These are phyloP conservation scores for Chondrosia reniformis DNA, from an alignment of 37 sponge, comb jelly and placozoan genomes.

Conservation along the genomic window DNA sequence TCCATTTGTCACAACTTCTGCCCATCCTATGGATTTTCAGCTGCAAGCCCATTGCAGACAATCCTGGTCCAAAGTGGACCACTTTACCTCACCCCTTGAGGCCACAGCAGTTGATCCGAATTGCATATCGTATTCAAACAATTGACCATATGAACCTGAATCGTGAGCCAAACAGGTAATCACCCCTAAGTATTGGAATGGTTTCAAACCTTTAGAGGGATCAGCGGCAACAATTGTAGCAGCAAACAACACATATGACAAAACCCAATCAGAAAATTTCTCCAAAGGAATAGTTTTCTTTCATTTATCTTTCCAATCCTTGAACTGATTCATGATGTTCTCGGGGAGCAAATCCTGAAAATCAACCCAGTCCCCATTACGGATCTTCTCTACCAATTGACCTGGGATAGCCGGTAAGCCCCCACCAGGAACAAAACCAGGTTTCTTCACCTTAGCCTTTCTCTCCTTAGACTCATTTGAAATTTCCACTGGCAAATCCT, in stretches of 20 bases:
- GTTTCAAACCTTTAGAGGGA: not conserved
- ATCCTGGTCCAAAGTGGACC: too few relatives aligned
- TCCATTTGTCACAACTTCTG: too few relatives aligned
- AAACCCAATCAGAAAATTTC: not conserved
- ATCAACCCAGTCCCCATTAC: not conserved
- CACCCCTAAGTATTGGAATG: not conserved
- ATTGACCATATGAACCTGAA: too few relatives aligned
- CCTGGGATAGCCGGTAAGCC: not conserved
- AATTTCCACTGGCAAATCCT: too few relatives aligned
- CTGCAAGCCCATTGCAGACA: too few relatives aligned
- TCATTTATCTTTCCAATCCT: not conserved
- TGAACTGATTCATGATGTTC: not conserved
- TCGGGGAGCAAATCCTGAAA: not conserved
- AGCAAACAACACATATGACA: not conserved
- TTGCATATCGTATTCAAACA: too few relatives aligned
- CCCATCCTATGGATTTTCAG: too few relatives aligned
- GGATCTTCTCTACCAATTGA: not conserved
- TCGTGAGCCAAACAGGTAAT: not conserved
- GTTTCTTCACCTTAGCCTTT: too few relatives aligned
- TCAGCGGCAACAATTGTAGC: not conserved
- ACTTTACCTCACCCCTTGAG: too few relatives aligned
- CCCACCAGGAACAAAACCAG: not conserved
- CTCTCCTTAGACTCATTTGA: too few relatives aligned
- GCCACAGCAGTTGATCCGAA: too few relatives aligned
- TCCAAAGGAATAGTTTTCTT: not conserved